A percentile compares a stretch with the other conserved stretches of the same genome.
phyloP scores from a whole-genome alignment of 1,140 invertebrate species.

The Pseudomyrmex gracilis region DNA sequence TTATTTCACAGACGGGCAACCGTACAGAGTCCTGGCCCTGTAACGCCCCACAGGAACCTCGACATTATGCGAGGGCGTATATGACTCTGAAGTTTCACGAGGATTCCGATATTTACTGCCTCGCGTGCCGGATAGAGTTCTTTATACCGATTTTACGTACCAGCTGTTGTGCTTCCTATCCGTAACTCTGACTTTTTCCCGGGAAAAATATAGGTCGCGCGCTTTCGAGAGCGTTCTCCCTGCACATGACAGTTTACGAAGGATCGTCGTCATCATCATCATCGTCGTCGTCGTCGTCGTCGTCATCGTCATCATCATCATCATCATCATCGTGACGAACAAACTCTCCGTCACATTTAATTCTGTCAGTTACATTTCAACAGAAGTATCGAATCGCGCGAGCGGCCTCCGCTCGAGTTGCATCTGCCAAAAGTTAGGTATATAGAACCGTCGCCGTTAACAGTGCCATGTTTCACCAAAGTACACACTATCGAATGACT shows the following conservation, averaged over 20 bases:
- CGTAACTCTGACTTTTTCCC: conserved; percentile 23
- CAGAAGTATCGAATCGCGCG: conserved; percentile 18
- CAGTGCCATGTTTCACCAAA: neutral
- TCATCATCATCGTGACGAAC: conserved; percentile 37
- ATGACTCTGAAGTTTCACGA: conserved; percentile 71
- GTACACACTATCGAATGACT: neutral
- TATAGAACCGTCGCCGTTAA: neutral
- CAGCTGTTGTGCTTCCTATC: conserved; percentile 69
- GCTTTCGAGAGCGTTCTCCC: neutral
- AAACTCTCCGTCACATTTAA: conserved; percentile 25
- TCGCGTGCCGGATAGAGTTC: conserved; percentile 66
- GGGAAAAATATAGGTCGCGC: conserved; percentile 18
- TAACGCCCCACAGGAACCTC: conserved; percentile 66
- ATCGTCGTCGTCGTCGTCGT: too few species aligned
- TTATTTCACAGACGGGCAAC: conserved; percentile 66
- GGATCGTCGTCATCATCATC: conserved; percentile 24
- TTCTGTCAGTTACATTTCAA: conserved; percentile 20
- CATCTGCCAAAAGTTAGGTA: neutral
- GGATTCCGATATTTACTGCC: conserved; percentile 74
- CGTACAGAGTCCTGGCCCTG: conserved; percentile 7
- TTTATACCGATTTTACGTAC: conserved; percentile 72
- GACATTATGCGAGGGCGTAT: conserved; percentile 70
- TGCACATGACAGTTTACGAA: conserved; percentile 35
- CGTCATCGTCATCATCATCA: neutral
- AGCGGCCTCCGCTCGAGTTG: neutral